A percentile compares a stretch with the other conserved stretches of the same genome.
Evolutionary conservation across 1,140 invertebrate species (phyloP).

Genomic region (Spodoptera frugiperda): DNA sequence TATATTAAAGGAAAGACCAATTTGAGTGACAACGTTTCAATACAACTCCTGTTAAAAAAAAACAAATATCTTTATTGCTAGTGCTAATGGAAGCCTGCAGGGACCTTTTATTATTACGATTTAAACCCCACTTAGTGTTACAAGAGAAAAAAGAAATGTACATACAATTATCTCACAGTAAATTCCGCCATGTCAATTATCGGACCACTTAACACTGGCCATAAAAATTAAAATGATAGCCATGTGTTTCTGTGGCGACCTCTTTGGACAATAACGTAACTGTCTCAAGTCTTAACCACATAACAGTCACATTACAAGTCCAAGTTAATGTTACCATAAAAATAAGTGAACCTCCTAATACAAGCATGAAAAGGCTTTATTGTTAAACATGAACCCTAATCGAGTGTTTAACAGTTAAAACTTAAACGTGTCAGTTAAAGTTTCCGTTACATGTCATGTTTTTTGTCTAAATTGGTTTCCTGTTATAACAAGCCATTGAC

Average conservation of each 20-base stretch:
- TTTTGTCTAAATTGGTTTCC: constrained; percentile 30
- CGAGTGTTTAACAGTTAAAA: constrained; percentile 26
- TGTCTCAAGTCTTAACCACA: constrained; percentile 13
- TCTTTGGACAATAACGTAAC: constrained; percentile 7
- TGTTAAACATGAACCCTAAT: constrained; percentile 35
- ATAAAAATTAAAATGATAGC: constrained; percentile 2
- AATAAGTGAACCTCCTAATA: constrained; percentile 40
- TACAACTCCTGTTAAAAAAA: too few relatives aligned
- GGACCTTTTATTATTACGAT: too few relatives aligned
- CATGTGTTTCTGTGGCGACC: constrained; percentile 10
- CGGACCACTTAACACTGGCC: constrained; percentile 7
- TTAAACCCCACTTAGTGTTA: too few relatives aligned
- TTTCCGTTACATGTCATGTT: constrained; percentile 44
- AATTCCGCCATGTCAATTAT: background rate
- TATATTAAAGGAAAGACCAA: too few relatives aligned
- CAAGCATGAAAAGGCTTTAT: constrained; percentile 46
- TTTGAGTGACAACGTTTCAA: too few relatives aligned
- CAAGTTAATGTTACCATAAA: constrained; percentile 41
- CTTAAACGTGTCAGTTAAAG: constrained; percentile 4
- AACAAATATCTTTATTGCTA: too few relatives aligned
- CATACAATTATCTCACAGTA: too few relatives aligned
- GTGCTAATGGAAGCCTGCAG: too few relatives aligned
- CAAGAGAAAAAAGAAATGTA: too few relatives aligned
- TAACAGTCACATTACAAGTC: constrained; percentile 19
- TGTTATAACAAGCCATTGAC: constrained; percentile 14